Percentiles rank a stretch among this genome's conserved stretches.
phyloP scores from a whole-genome alignment of 30 jellyfish, hydroid and myxozoan genomes.

The Hydra vulgaris region DNA sequence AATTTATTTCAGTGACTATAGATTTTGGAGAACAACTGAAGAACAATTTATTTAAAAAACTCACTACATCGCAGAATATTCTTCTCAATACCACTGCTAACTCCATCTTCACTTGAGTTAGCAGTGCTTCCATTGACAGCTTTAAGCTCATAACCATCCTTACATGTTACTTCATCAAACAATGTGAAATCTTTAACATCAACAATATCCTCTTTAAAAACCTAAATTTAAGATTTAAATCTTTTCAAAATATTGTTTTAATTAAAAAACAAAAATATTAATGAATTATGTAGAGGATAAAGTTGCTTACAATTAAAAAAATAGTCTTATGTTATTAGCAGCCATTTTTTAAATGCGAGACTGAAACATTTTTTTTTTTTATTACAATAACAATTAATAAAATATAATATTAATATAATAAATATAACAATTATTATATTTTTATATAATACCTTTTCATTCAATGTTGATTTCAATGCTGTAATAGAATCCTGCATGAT shows the following conservation, averaged over 20 bases:
- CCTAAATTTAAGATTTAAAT: neutral
- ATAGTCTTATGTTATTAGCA: too few relatives aligned
- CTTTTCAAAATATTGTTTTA: neutral
- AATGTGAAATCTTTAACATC: neutral
- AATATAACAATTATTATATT: too few relatives aligned
- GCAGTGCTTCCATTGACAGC: neutral
- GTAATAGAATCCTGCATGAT: slow-evolving; percentile 32
- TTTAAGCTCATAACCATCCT: neutral
- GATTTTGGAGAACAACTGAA: neutral
- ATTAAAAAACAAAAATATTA: too few relatives aligned
- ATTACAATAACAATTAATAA: neutral
- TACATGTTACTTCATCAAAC: neutral
- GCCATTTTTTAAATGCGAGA: too few relatives aligned
- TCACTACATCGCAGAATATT: neutral
- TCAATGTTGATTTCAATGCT: neutral
- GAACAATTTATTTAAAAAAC: neutral
- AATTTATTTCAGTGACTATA: neutral
- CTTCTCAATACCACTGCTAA: too few relatives aligned
- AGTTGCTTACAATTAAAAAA: too few relatives aligned
- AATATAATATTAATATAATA: too few relatives aligned
- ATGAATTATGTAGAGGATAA: too few relatives aligned
- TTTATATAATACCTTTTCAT: neutral
- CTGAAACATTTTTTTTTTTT: too few relatives aligned
- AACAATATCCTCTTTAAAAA: neutral
- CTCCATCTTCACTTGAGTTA: too few relatives aligned